Conservation (phyloP, 2,888 invertebrate genomes). For the Agrotis puta region DNA sequence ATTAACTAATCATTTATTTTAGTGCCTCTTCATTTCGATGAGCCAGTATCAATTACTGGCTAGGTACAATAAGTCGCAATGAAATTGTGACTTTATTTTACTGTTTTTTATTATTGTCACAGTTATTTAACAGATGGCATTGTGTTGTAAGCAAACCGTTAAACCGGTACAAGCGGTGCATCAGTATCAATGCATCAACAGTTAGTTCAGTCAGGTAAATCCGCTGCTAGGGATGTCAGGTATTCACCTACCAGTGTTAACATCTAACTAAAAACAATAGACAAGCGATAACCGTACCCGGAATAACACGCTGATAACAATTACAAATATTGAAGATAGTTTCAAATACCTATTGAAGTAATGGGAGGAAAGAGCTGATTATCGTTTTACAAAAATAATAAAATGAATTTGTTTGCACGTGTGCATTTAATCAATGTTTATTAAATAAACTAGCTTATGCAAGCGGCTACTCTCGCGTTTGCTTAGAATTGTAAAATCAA, state of each 20-base stretch:
- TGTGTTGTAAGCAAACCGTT: not conserved
- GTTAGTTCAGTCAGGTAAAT: not conserved
- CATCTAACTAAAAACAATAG: not conserved
- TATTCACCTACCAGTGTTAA: not conserved
- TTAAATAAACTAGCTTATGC: too few relatives aligned
- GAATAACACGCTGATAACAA: not conserved
- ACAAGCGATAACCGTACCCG: not conserved
- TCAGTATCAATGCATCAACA: not conserved
- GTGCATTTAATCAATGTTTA: too few relatives aligned
- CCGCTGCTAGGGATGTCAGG: not conserved
- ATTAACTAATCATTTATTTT: conserved; percentile 11
- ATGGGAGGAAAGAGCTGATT: not conserved
- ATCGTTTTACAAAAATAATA: not conserved
- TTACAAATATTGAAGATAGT: not conserved
- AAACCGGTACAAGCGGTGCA: not conserved
- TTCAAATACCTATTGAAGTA: not conserved
- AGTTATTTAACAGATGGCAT: not conserved
- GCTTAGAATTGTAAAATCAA: too few relatives aligned
- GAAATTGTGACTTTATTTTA: too few relatives aligned
- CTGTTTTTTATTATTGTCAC: too few relatives aligned
- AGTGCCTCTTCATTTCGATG: not conserved
- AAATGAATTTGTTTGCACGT: not conserved
- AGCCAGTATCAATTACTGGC: not conserved
- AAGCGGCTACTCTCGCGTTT: too few relatives aligned
- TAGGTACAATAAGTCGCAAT: too few relatives aligned